Evolutionary conservation across 2,888 invertebrate genomes (phyloP), one percentile per base, ranked within the genome.

Genomic region (Steinernema hermaphroditum): DNA sequence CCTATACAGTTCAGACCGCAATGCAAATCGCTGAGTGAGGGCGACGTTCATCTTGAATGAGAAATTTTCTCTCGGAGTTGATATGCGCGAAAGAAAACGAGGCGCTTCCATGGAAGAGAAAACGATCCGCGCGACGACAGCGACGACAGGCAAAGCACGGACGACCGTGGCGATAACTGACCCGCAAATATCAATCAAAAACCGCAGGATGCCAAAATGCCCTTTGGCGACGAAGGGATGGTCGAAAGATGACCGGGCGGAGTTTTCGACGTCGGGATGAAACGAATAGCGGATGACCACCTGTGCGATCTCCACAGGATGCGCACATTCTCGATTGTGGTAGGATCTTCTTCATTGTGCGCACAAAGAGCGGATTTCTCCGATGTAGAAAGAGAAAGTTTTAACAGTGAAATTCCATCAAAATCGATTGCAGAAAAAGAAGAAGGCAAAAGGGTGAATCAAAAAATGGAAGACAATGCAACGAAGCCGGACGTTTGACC

Each of bases 161-260:
- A 62, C 27, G 62, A 62, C 62, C 62, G 32, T 62, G 62, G 32
- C 62, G 62, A 62, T 62, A 62, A 62, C 62, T 62, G 62, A 62
- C 62, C 62, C 62, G 62, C 62, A 32, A 62, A 62, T 62, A 62
- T 62, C 62, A 62, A 62, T 62, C 62, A 62, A 62, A 62, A 62
- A 62, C 62, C 62, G 62, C 62, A 62, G 62, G 62, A 62, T 62
- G 62, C 62, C 62, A 62, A 62, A 62, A 62, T 62, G 62, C 62
- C 62, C 62, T 62, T 62, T 62, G 62, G 62, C 62, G 62, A 62
- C 62, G 62, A 62, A 32, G 62, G 62, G 62, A 62, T 62, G 62
- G 62, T 32, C 62, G 19, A 32, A 62, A 32, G 62, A 62, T 62
- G 62, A 1, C 27, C 62, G 32, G 62, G 62, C 62, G 62, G 62